phyloP scores from a whole-genome alignment of 2,888 invertebrate species.

The Apamea anceps region DNA sequence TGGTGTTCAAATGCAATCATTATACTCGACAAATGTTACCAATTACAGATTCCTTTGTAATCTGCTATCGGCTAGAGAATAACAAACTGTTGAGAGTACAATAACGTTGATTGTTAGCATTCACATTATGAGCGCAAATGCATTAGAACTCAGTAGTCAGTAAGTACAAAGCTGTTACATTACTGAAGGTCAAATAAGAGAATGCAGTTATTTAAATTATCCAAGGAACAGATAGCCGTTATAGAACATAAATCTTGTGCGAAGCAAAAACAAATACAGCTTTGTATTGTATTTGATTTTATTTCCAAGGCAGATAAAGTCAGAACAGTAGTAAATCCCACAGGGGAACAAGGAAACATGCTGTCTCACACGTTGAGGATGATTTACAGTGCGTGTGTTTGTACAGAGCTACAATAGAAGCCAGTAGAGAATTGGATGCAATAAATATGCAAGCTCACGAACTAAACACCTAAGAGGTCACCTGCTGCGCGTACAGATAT shows the following conservation, averaged over 20 bases:
- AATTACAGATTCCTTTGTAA: constrained; percentile 74
- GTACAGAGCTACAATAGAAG: constrained; percentile 70
- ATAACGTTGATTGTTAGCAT: constrained; percentile 63
- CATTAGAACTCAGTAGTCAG: constrained; percentile 52
- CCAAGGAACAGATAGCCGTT: constrained; percentile 51
- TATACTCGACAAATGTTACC: constrained; percentile 77
- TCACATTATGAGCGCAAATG: constrained; percentile 58
- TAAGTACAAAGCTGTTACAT: constrained; percentile 46
- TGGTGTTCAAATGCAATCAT: constrained; percentile 82
- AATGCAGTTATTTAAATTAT: constrained; percentile 67
- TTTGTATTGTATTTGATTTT: constrained; percentile 42
- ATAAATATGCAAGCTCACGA: constrained; percentile 84
- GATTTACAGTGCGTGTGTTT: constrained; percentile 71
- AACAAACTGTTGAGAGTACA: constrained; percentile 57
- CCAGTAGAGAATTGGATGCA: constrained; percentile 71
- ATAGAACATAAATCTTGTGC: constrained; percentile 49
- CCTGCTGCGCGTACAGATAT: constrained; percentile 87
- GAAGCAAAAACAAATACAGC: constrained; percentile 47
- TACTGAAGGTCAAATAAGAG: constrained; percentile 64
- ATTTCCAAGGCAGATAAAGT: constrained; percentile 35
- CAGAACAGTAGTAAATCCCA: constrained; percentile 53
- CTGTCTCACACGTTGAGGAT: constrained; percentile 65
- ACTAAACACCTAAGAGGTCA: constrained; percentile 87
- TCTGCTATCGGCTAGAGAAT: constrained; percentile 53
- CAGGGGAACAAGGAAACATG: constrained; percentile 53